phyloP scores from a whole-genome alignment of 2,888 invertebrate genomes.

The Balanococcus diminutus region DNA sequence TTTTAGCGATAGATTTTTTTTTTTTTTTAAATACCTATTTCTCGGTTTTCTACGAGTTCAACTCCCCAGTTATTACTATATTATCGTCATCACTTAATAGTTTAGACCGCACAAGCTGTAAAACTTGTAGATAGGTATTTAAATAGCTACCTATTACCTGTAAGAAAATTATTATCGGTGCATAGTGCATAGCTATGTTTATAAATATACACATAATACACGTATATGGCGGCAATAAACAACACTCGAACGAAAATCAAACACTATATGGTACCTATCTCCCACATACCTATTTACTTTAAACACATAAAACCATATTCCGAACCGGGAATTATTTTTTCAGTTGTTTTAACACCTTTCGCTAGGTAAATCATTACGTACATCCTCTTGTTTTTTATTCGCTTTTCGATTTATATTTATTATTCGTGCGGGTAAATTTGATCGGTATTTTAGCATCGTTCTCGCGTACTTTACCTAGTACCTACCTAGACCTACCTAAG shows the following conservation, averaged over 20 bases:
- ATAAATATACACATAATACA: background rate
- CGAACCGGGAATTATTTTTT: slow-evolving; percentile 15
- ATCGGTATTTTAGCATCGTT: background rate
- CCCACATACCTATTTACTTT: background rate
- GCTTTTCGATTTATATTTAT: background rate
- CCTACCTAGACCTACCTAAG: too few species aligned
- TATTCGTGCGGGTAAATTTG: background rate
- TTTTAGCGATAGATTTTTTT: too few species aligned
- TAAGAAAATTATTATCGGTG: background rate
- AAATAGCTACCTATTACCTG: too few species aligned
- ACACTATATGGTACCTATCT: too few species aligned
- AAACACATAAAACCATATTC: background rate
- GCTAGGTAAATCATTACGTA: background rate
- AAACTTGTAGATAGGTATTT: background rate
- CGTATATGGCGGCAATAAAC: background rate
- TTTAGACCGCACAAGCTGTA: too few species aligned
- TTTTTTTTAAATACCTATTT: too few species aligned
- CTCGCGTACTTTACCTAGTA: background rate
- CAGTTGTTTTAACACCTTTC: slow-evolving; percentile 8
- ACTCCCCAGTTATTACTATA: too few species aligned
- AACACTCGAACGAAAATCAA: background rate
- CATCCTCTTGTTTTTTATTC: background rate
- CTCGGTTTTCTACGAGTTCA: too few species aligned
- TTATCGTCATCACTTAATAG: too few species aligned
- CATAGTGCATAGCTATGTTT: background rate